Evolutionary conservation across 64 coral and sea anemone species (phyloP).

Genomic region (Dendronephthya gigantea): DNA sequence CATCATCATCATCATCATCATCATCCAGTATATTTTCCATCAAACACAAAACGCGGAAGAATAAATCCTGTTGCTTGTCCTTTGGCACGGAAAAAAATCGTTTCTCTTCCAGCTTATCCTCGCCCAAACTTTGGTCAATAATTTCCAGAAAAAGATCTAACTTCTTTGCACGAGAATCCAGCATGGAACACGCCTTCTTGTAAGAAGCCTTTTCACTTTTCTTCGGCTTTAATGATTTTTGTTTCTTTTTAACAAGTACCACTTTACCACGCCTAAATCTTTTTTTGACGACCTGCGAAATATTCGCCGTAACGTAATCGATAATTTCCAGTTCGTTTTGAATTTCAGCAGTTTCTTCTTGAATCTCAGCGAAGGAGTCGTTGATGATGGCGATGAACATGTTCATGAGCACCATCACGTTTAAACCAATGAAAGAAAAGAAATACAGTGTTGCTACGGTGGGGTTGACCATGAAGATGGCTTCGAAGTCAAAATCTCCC

Average conservation of each 20-base stretch:
- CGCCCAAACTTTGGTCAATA: neutral
- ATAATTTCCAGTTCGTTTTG: constrained; percentile 83
- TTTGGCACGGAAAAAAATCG: neutral
- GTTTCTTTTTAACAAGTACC: neutral
- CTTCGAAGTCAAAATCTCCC: constrained; percentile 73
- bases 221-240: neutral
- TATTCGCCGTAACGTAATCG: constrained; percentile 42
- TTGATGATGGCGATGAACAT: constrained; percentile 95
- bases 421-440: constrained; percentile 80
- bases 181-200: neutral
- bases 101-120: neutral
- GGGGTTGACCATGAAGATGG: constrained; percentile 23
- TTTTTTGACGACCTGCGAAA: neutral
- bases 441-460: constrained; percentile 60
- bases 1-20: neutral
- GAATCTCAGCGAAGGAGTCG: constrained; percentile 65
- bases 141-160: neutral
- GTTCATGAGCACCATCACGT: constrained; percentile 83
- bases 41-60: neutral
- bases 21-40: neutral
- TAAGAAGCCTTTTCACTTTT: neutral
- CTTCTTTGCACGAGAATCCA: neutral
- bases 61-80: neutral
- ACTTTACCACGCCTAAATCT: neutral
- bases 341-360: constrained; percentile 37